Percentiles rank a stretch among this genome's conserved stretches.
phyloP scores from a whole-genome alignment of 2,797 vertebrate species.

The Etheostoma perlongum region DNA sequence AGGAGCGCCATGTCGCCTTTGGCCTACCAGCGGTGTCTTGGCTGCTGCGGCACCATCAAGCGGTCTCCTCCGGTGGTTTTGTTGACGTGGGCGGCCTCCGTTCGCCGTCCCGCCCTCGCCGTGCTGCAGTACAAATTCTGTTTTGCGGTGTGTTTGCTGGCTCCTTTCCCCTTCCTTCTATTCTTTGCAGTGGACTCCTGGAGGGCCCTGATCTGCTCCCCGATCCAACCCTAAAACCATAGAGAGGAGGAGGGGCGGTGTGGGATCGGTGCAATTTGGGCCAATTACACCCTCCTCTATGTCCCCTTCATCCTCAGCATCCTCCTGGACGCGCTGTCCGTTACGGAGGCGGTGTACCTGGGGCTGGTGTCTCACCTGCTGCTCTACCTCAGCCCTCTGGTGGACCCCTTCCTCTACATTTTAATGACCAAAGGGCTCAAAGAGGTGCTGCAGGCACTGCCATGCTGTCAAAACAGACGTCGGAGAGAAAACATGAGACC shows the following conservation, averaged over 20 bases:
- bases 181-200: conserved; percentile 78
- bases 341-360: conserved; percentile 55
- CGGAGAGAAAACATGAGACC: conserved; percentile 10
- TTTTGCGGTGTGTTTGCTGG: conserved; percentile 70
- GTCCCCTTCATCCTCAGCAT: conserved; percentile 74
- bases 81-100: conserved; percentile 54
- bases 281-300: conserved; percentile 78
- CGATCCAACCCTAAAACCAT: conserved; percentile 17
- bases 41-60: conserved; percentile 54
- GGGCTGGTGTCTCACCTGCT: conserved; percentile 69
- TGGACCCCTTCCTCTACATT: conserved; percentile 81
- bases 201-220: conserved; percentile 70
- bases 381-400: conserved; percentile 77
- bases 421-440: conserved; percentile 73
- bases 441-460: conserved; percentile 67
- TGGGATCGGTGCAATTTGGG: conserved; percentile 64
- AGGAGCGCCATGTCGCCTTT: conserved; percentile 74
- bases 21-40: conserved; percentile 63
- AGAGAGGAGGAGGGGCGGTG: conserved; percentile 65
- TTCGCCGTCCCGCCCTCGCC: conserved; percentile 65
- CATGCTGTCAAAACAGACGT: conserved; percentile 54
- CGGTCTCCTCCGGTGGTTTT: conserved; percentile 51
- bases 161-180: conserved; percentile 75
- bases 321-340: conserved; percentile 69
- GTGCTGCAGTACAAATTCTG: conserved; percentile 57